phyloP scores from a whole-genome alignment of 2,888 invertebrate genomes.

The Ochropleura leucogaster region DNA sequence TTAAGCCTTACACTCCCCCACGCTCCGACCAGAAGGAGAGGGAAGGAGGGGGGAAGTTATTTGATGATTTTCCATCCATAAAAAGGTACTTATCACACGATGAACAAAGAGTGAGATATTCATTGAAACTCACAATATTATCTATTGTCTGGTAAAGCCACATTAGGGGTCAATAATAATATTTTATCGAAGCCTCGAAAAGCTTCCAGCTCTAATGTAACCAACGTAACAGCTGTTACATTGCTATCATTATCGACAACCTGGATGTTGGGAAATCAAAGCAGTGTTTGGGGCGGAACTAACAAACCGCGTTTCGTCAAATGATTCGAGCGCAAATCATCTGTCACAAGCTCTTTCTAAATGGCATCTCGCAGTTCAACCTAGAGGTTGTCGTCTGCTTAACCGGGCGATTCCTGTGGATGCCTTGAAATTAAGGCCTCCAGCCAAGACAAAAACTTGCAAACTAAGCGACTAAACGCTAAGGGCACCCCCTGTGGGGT shows the following conservation, averaged over 20 bases:
- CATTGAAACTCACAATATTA: background rate
- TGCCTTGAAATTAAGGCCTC: too few relatives aligned
- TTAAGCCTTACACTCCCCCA: background rate
- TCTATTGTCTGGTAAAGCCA: background rate
- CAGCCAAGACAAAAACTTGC: too few relatives aligned
- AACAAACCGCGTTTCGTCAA: background rate
- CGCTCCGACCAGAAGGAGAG: too few relatives aligned
- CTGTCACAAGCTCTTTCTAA: background rate
- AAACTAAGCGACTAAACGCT: too few relatives aligned
- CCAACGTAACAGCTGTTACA: slow-evolving; percentile 24
- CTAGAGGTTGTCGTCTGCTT: too few relatives aligned
- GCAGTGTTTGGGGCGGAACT: background rate
- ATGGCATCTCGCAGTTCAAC: too few relatives aligned
- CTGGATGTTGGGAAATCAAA: background rate
- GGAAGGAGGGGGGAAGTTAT: too few relatives aligned
- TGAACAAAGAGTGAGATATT: background rate
- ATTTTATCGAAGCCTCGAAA: slow-evolving; percentile 18
- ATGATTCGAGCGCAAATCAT: background rate
- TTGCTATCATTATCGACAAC: slow-evolving; percentile 17
- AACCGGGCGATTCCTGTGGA: too few relatives aligned
- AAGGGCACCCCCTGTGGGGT: too few relatives aligned
- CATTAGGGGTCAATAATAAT: background rate
- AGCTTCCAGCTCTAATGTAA: slow-evolving; percentile 13
- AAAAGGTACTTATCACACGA: too few relatives aligned
- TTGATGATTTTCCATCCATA: too few relatives aligned